Evolutionary conservation across 2,797 vertebrate species (phyloP).

Genomic region (Trematomus bernacchii): DNA sequence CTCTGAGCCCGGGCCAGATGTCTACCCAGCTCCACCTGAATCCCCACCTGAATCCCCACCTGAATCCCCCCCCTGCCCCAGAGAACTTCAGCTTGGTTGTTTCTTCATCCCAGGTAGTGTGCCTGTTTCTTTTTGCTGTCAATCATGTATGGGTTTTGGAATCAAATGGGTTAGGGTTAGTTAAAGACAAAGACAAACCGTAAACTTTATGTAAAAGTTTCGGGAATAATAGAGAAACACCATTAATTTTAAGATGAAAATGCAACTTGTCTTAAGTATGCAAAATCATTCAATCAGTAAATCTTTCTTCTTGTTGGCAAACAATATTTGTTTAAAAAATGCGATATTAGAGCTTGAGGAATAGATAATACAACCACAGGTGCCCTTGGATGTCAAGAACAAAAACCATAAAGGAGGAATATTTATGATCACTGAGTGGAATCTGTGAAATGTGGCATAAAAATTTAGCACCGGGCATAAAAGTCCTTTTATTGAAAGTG

Average conservation of each 20-base stretch:
- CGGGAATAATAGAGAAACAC: neutral
- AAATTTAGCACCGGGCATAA: conserved; percentile 42
- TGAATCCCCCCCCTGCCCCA: conserved; percentile 65
- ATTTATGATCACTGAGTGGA: conserved; percentile 37
- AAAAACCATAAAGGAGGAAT: conserved; percentile 38
- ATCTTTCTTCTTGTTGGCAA: conserved; percentile 12
- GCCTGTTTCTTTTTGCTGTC: neutral
- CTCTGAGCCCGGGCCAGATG: conserved; percentile 29
- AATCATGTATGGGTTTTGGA: neutral
- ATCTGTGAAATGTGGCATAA: conserved; percentile 55
- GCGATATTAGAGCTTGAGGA: neutral
- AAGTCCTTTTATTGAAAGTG: conserved; percentile 51
- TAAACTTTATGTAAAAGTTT: neutral
- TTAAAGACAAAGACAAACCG: neutral
- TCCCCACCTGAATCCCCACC: conserved; percentile 42
- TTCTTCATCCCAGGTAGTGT: conserved; percentile 87
- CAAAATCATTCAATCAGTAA: neutral
- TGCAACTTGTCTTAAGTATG: neutral
- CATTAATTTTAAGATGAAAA: neutral
- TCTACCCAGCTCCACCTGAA: conserved; percentile 50
- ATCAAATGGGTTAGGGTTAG: neutral
- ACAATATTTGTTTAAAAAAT: neutral
- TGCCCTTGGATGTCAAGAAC: conserved; percentile 42
- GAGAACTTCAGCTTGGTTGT: conserved; percentile 80
- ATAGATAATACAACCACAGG: conserved; percentile 7